Conservation (phyloP, 2,797 vertebrate species). For the Novumbra hubbsi region DNA sequence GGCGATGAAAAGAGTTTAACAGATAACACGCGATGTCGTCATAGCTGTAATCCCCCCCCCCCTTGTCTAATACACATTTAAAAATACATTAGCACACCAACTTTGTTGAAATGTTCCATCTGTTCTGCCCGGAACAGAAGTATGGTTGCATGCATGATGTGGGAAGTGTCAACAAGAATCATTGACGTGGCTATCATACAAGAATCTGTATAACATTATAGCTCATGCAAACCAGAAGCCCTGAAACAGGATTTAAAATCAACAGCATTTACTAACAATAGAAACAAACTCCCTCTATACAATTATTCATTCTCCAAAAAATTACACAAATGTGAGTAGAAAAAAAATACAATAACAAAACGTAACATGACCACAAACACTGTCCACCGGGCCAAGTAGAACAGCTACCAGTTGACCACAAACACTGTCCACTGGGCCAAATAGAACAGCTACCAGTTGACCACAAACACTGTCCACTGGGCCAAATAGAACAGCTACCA, state of each 20-base stretch:
- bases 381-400: slow-evolving; percentile 36
- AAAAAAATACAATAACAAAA: slow-evolving; percentile 35
- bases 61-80: neutral
- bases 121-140: slow-evolving; percentile 33
- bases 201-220: slow-evolving; percentile 28
- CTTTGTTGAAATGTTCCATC: slow-evolving; percentile 50
- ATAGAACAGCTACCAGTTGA: slow-evolving; percentile 90
- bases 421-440: no score
- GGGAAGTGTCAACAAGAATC: slow-evolving; percentile 5
- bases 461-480: no score
- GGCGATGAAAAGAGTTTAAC: neutral
- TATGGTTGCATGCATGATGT: slow-evolving; percentile 47
- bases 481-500: slow-evolving; percentile 90
- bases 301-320: slow-evolving; percentile 17
- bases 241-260: slow-evolving; percentile 17
- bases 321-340: slow-evolving; percentile 41
- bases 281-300: slow-evolving; percentile 43
- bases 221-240: slow-evolving; percentile 33
- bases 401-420: slow-evolving; percentile 94
- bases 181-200: slow-evolving; percentile 34
- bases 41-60: neutral
- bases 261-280: slow-evolving; percentile 65
- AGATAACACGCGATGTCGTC: neutral
- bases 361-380: slow-evolving; percentile 10
- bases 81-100: neutral